Conservation (phyloP, 2,797 vertebrate genomes). For the Orestias chungarensis region DNA sequence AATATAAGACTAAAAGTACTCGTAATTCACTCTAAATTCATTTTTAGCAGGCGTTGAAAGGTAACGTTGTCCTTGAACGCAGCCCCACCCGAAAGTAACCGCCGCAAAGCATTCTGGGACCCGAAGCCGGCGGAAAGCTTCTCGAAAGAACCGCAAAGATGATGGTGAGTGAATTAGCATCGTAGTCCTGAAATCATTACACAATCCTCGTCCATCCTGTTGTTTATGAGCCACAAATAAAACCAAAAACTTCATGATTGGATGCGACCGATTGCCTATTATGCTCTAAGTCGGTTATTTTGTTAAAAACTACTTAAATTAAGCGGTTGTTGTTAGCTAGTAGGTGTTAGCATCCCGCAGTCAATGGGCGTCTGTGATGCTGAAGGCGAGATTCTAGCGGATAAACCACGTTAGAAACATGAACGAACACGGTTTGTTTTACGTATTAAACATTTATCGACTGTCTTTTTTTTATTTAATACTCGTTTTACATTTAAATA, state of each 20-base stretch:
- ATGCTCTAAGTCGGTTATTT: constrained; percentile 26
- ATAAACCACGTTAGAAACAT: neutral
- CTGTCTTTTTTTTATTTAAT: neutral
- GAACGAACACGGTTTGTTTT: rapidly evolving
- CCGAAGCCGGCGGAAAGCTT: constrained; percentile 63
- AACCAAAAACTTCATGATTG: rapidly evolving
- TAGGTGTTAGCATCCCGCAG: constrained; percentile 50
- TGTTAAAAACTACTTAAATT: rapidly evolving
- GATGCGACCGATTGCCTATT: rapidly evolving
- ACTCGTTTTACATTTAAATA: too few species aligned
- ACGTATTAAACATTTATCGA: too few species aligned
- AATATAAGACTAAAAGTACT: neutral
- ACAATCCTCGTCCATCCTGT: constrained; percentile 67
- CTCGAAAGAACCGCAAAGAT: constrained; percentile 81
- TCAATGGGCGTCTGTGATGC: constrained; percentile 65
- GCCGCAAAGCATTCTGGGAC: constrained; percentile 75
- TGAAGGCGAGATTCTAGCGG: constrained; percentile 8
- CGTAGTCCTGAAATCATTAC: neutral
- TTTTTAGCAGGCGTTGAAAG: neutral
- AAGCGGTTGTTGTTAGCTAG: constrained; percentile 8
- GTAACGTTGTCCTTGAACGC: constrained; percentile 46
- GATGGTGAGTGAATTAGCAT: constrained; percentile 80
- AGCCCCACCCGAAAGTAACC: neutral
- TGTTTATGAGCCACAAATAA: rapidly evolving
- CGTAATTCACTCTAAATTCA: rapidly evolving